Evolutionary conservation across 2,888 invertebrate genomes (phyloP).

Genomic region (Andrena marginata): DNA sequence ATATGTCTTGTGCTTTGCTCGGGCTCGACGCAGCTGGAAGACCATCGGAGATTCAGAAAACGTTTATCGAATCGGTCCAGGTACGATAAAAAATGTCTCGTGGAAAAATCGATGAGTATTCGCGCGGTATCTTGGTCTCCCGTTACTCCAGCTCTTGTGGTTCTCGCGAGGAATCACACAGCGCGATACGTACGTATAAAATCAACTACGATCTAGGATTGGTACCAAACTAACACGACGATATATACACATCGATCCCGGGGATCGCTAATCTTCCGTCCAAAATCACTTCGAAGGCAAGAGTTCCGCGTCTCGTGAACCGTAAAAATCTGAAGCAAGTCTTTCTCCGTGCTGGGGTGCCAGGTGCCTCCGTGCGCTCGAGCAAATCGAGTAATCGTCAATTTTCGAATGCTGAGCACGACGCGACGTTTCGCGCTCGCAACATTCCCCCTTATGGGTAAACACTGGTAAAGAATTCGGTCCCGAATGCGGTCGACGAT

Average conservation of each 20-base stretch:
- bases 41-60: constrained; percentile 2
- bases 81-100: constrained; percentile 3
- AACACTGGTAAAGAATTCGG: neutral
- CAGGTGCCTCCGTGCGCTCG: constrained; percentile 34
- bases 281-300: constrained; percentile 65
- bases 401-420: neutral
- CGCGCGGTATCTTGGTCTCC: neutral
- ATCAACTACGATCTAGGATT: constrained; percentile 47
- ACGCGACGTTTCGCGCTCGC: too few relatives aligned
- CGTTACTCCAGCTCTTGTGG: neutral
- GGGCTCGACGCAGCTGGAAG: constrained; percentile 12
- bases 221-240: constrained; percentile 52
- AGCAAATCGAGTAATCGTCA: constrained; percentile 18
- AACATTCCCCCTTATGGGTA: too few relatives aligned
- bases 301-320: constrained; percentile 6
- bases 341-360: constrained; percentile 66
- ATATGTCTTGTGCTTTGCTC: constrained; percentile 30
- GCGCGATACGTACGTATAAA: constrained; percentile 53
- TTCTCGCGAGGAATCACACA: constrained; percentile 47
- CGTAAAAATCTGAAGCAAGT: constrained; percentile 7
- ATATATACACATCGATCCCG: constrained; percentile 48
- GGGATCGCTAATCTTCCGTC: constrained; percentile 27
- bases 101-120: constrained; percentile 13
- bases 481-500: neutral
- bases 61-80: constrained; percentile 34